These are phyloP conservation scores for Caenorhabditis sulstoni DNA, from an alignment of 2,888 invertebrate species.

Conservation along the genomic window DNA sequence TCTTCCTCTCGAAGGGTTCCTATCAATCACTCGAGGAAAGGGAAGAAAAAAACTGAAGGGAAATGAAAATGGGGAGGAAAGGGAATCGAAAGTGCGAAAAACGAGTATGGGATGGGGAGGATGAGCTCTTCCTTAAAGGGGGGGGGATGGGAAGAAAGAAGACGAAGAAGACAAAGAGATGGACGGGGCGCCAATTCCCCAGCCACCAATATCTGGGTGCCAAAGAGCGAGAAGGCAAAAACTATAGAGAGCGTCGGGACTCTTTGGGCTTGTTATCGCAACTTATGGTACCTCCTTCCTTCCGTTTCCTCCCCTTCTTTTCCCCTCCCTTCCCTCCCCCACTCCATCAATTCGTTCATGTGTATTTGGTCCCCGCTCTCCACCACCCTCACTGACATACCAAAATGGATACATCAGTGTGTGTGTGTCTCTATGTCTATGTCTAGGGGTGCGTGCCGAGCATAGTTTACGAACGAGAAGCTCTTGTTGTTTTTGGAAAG, in stretches of 20 bases:
- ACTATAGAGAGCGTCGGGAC: neutral
- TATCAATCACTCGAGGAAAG: conserved; percentile 20
- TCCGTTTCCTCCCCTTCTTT: conserved; percentile 15
- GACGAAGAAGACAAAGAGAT: conserved; percentile 21
- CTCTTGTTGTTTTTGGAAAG: too few relatives aligned
- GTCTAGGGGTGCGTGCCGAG: conserved; percentile 37
- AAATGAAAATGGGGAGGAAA: conserved; percentile 18
- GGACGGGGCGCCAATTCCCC: conserved; percentile 39
- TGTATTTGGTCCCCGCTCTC: conserved; percentile 9
- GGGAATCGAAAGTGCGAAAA: conserved; percentile 1
- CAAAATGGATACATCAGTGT: conserved; percentile 30
- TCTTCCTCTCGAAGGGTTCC: conserved; percentile 4
- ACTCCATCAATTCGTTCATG: conserved; percentile 51
- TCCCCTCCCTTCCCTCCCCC: conserved; percentile 8
- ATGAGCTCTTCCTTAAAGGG: neutral
- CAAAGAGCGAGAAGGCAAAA: conserved; percentile 14
- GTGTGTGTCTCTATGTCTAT: too few relatives aligned
- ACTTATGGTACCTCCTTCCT: conserved; percentile 51
- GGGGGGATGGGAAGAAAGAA: conserved; percentile 18
- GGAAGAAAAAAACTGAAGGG: neutral
- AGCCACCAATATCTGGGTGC: conserved; percentile 43
- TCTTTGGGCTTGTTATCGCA: conserved; percentile 45
- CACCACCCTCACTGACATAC: conserved; percentile 11
- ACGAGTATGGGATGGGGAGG: neutral
- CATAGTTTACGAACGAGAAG: conserved; percentile 26